These are phyloP conservation scores for Hemicentrotus pulcherrimus DNA, from an alignment of 35 echinoderm and acorn worm species.

Conservation along the genomic window DNA sequence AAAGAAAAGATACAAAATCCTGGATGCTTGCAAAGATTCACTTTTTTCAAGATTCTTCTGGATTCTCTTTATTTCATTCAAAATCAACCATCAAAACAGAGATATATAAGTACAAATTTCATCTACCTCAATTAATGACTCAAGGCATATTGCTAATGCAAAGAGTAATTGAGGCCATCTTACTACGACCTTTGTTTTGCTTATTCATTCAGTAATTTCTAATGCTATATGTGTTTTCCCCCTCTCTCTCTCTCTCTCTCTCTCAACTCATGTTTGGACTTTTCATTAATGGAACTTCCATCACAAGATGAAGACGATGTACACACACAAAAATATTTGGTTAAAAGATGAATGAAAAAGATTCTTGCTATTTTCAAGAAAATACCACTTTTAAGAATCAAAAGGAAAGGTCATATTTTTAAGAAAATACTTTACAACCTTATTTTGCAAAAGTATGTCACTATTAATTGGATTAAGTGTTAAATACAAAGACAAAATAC, in stretches of 20 bases:
- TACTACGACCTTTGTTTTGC: not conserved
- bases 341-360: too few relatives aligned
- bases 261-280: not conserved
- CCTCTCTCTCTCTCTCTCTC: not conserved
- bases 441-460: too few relatives aligned
- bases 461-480: too few relatives aligned
- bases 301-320: too few relatives aligned
- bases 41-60: not conserved
- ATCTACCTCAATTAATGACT: not conserved
- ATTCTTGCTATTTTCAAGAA: too few relatives aligned
- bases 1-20: not conserved
- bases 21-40: not conserved
- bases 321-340: too few relatives aligned
- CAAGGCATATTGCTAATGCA: not conserved
- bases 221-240: not conserved
- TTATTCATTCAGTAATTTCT: not conserved
- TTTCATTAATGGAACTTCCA: too few relatives aligned
- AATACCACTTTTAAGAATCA: too few relatives aligned
- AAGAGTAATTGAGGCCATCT: not conserved
- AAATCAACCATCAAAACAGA: not conserved
- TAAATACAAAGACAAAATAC: too few relatives aligned
- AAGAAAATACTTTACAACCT: too few relatives aligned
- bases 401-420: too few relatives aligned
- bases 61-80: not conserved
- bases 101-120: not conserved